A percentile compares a stretch with the other conserved stretches of the same genome.
Conservation (phyloP, 2,113 vertebrate species). For the Chaenocephalus aceratus region DNA sequence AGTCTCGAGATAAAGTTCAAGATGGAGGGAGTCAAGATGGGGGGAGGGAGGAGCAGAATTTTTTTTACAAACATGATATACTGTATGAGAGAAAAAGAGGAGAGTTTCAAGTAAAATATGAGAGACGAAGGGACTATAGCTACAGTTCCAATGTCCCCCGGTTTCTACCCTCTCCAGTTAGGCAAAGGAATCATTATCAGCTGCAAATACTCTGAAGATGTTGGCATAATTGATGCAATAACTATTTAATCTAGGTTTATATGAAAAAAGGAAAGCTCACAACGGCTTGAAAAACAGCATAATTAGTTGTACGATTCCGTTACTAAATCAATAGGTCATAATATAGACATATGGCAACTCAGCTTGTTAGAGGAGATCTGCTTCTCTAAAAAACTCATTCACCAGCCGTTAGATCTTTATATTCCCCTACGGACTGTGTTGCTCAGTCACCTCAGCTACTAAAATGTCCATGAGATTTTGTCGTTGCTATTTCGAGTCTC, state of each 20-base stretch:
- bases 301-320: conserved; percentile 1
- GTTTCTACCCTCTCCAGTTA: conserved; percentile 9
- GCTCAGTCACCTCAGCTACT: conserved; percentile 43
- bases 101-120: conserved; percentile 30
- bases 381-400: conserved; percentile 34
- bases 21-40: conserved; percentile 19
- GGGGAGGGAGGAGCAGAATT: background rate
- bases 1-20: conserved; percentile 35
- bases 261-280: conserved; percentile 5
- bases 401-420: conserved; percentile 22
- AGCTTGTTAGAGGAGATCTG: conserved; percentile 26
- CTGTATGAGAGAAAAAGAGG: conserved; percentile 24
- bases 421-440: background rate
- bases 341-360: conserved; percentile 2
- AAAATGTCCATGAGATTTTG: conserved; percentile 22
- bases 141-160: background rate
- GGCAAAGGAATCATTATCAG: conserved; percentile 23
- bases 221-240: conserved; percentile 31
- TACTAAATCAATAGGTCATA: conserved; percentile 28
- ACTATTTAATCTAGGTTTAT: conserved; percentile 5
- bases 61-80: conserved; percentile 42
- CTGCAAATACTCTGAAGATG: conserved; percentile 14
- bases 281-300: background rate
- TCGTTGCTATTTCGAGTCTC: conserved; percentile 71
- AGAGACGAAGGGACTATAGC: conserved; percentile 22